Evolutionary conservation across 1,140 invertebrate genomes (phyloP), one percentile per base, ranked within the genome.

Genomic region (Catajapyx aquilonaris): DNA sequence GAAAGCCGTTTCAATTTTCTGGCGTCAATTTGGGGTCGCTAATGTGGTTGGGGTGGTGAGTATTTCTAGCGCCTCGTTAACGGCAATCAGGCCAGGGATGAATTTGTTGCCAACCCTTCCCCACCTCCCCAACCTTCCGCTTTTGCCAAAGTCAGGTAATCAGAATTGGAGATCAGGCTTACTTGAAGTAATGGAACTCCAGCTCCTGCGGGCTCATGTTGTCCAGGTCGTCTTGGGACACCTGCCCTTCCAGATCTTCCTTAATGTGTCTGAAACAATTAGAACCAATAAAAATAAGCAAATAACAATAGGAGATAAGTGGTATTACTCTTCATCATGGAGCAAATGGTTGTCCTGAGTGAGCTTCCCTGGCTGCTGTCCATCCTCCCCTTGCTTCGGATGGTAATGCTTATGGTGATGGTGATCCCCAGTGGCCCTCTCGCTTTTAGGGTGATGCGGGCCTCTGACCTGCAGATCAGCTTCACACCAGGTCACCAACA

Each of bases 171-270:
- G n/a, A n/a, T n/a, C n/a, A n/a, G n/a, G n/a, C 53, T 52, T 53
- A 70, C 68, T 63, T 65, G 45, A 72, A 71, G 45, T 71, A 72
- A 41, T 65, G 61, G 45, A 69, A 72, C 49, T 81, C 77, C 43
- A 81, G 53, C 52, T 83, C 77, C 48, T 79, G 72, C 3, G 71
- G 64, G 0, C 67, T 66, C 66, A 81, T 70, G 38, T 68, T 67
- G 4, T 67, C 61, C 19, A 74, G 53, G 40, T 70, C 61, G 2
- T 66, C 55, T 2, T 61, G 54, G n/a, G 57, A 57, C 10, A 65
- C 37, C 42, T 46, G 48, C 17, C 68, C 60, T 19, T 68, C 66
- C 33, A 77, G 55, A 52, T 83, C 76, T 61, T 83, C 77, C 52
- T 73, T 64, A 20, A 80, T 64, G 50, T 76, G 74, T 37, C 73